Percentiles rank a stretch among this genome's conserved stretches.
phyloP scores from a whole-genome alignment of 2,888 invertebrate species.

The Melanchra persicariae region DNA sequence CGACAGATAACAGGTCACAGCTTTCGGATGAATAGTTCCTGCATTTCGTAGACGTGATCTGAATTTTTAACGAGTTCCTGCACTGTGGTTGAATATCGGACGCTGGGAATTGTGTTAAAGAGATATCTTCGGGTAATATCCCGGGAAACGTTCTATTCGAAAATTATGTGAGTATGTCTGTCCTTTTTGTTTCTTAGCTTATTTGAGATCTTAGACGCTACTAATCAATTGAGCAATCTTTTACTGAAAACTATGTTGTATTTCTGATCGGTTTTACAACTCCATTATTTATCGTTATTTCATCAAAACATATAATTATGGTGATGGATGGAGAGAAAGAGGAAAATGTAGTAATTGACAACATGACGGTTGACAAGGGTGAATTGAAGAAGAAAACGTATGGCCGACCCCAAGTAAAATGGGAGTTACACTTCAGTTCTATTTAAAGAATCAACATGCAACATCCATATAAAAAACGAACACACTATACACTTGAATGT shows the following conservation, averaged over 20 bases:
- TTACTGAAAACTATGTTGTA: too few species aligned
- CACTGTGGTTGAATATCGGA: constrained; percentile 41
- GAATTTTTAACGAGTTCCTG: constrained; percentile 44
- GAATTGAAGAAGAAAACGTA: too few species aligned
- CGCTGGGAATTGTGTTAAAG: constrained; percentile 32
- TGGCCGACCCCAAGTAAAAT: too few species aligned
- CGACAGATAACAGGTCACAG: constrained; percentile 55
- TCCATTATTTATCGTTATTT: too few species aligned
- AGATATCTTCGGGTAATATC: constrained; percentile 16
- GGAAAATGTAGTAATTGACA: too few species aligned
- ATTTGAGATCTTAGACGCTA: neutral
- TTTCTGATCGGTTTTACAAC: too few species aligned
- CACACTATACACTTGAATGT: neutral
- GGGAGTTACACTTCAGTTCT: too few species aligned
- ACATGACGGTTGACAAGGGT: too few species aligned
- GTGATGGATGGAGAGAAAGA: too few species aligned
- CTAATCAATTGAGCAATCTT: neutral
- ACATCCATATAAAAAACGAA: neutral
- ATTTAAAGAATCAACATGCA: neutral
- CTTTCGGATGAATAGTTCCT: constrained; percentile 53
- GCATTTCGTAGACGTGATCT: constrained; percentile 51
- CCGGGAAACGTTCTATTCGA: neutral
- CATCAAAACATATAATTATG: too few species aligned
- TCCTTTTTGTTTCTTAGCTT: neutral
- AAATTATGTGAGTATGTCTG: neutral